Percentiles rank a stretch among this genome's conserved stretches.
phyloP scores from a whole-genome alignment of 2,797 vertebrate species.

The Xenentodon cancila region DNA sequence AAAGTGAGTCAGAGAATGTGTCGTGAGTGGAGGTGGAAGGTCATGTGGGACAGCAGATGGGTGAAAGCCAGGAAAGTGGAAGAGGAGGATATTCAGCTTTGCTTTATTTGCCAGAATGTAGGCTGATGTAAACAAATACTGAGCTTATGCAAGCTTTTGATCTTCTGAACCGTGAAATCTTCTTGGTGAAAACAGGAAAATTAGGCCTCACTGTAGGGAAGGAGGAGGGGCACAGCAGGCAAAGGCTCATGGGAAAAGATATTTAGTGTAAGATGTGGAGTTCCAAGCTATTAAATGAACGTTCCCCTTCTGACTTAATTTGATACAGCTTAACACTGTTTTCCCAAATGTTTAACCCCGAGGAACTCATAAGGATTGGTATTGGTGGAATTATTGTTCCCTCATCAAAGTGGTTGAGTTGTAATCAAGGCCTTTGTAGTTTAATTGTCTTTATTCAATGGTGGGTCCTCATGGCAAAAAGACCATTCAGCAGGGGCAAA shows the following conservation, averaged over 20 bases:
- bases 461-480: slow-evolving; percentile 56
- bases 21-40: slow-evolving; percentile 42
- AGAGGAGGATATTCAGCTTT: slow-evolving; percentile 56
- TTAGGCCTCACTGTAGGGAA: slow-evolving; percentile 69
- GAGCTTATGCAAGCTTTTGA: slow-evolving; percentile 81
- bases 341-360: slow-evolving; percentile 66
- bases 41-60: slow-evolving; percentile 51
- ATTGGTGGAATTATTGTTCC: slow-evolving; percentile 67
- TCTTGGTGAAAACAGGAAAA: slow-evolving; percentile 76
- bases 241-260: slow-evolving; percentile 74
- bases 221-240: slow-evolving; percentile 59
- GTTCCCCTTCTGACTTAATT: slow-evolving; percentile 71
- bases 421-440: slow-evolving; percentile 74
- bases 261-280: slow-evolving; percentile 73
- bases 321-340: slow-evolving; percentile 71
- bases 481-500: slow-evolving; percentile 47
- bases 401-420: slow-evolving; percentile 70
- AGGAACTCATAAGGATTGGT: slow-evolving; percentile 57
- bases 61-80: slow-evolving; percentile 50
- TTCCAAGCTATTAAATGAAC: slow-evolving; percentile 74
- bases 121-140: slow-evolving; percentile 81
- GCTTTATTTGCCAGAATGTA: slow-evolving; percentile 69
- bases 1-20: slow-evolving; percentile 28
- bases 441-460: slow-evolving; percentile 74
- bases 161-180: slow-evolving; percentile 80